A percentile compares a stretch with the other conserved stretches of the same genome.
Evolutionary conservation across 2,113 vertebrate genomes (phyloP).

Genomic region (Dinomys branickii): DNA sequence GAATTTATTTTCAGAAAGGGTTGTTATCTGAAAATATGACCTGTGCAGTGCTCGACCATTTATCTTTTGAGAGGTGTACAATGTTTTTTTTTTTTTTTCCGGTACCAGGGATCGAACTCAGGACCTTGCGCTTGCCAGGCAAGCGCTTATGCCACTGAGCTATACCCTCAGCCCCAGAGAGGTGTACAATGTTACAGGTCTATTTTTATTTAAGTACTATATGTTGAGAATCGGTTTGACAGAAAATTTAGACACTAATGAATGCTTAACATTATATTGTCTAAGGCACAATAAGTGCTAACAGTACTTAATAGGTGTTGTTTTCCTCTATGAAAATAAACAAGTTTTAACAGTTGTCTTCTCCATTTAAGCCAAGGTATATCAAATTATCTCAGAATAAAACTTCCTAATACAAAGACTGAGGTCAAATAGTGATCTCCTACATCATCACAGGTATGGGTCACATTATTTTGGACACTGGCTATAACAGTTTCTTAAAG

Average conservation of each 20-base stretch:
- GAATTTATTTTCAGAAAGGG: background rate
- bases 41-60: background rate
- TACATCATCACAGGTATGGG: background rate
- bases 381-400: conserved; percentile 38
- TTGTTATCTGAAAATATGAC: background rate
- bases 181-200: too few species aligned
- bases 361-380: conserved; percentile 44
- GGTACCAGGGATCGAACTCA: too few species aligned
- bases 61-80: conserved; percentile 28
- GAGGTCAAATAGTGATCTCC: background rate
- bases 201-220: conserved; percentile 38
- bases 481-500: background rate
- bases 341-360: background rate
- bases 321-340: conserved; percentile 21
- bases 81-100: too few species aligned
- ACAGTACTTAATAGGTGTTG: background rate
- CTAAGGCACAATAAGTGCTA: background rate
- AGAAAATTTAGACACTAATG: conserved; percentile 16
- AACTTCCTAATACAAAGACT: conserved; percentile 29
- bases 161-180: too few species aligned
- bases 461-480: background rate
- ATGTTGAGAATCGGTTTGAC: conserved; percentile 26
- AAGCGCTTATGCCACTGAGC: too few species aligned
- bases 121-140: too few species aligned
- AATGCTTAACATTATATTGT: conserved; percentile 7